A percentile compares a stretch with the other conserved stretches of the same genome.
Evolutionary conservation across 2,113 vertebrate genomes (phyloP).

Genomic region (Ondatra zibethicus): DNA sequence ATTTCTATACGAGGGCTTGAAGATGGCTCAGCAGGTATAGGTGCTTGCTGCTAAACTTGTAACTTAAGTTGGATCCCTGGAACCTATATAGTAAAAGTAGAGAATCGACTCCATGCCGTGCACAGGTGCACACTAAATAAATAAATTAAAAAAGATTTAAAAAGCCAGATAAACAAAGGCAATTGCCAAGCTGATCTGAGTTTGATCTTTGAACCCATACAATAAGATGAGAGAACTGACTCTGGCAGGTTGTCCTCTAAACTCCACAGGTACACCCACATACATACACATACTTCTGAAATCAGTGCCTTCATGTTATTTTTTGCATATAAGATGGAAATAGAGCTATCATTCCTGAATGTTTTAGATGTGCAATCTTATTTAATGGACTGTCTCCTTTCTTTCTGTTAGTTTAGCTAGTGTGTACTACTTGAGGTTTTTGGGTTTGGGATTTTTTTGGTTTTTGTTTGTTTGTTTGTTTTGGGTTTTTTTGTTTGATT

Average conservation of each 20-base stretch:
- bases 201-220: background rate
- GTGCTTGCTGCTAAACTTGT: background rate
- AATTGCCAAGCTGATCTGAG: background rate
- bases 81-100: background rate
- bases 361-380: slow-evolving; percentile 18
- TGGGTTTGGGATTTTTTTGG: too few relatives aligned
- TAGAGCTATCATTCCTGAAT: slow-evolving; percentile 37
- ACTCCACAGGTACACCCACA: background rate
- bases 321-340: slow-evolving; percentile 37
- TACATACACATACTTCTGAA: background rate
- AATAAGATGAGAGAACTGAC: background rate
- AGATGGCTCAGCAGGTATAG: background rate
- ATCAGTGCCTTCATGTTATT: background rate
- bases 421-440: slow-evolving; percentile 23
- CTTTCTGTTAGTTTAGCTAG: slow-evolving; percentile 45
- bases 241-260: background rate
- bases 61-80: background rate
- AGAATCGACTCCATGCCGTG: background rate
- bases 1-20: background rate
- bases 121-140: background rate
- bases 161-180: background rate
- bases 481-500: background rate
- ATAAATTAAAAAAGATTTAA: background rate
- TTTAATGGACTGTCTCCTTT: slow-evolving; percentile 3
- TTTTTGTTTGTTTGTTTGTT: background rate